Evolutionary conservation across 1,140 invertebrate genomes (phyloP).

Genomic region (Drosophila yakuba): DNA sequence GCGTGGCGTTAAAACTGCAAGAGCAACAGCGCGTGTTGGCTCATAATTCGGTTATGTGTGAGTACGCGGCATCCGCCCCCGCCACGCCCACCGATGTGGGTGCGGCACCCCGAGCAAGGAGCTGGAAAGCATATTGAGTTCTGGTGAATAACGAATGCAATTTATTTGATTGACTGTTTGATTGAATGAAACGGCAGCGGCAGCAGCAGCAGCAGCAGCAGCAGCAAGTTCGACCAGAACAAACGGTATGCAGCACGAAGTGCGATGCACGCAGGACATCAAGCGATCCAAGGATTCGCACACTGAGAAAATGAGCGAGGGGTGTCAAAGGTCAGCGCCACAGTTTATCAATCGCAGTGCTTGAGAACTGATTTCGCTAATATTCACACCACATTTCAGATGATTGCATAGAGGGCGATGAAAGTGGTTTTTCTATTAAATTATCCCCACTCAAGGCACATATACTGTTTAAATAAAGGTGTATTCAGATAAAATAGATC

Average conservation of each 20-base stretch:
- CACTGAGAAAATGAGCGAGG: not conserved
- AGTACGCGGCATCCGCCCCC: constrained; percentile 6
- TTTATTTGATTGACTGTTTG: constrained; percentile 80
- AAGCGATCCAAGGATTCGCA: constrained; percentile 11
- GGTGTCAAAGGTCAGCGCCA: not conserved
- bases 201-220: constrained; percentile 9
- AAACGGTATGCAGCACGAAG: constrained; percentile 31
- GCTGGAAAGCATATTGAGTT: constrained; percentile 68
- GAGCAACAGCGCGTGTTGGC: constrained; percentile 48
- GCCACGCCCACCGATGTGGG: not conserved
- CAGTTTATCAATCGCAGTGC: not conserved
- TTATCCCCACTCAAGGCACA: no score
- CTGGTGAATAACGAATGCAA: constrained; percentile 74
- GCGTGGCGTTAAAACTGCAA: constrained; percentile 52
- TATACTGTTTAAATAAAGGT: no score
- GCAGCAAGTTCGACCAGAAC: constrained; percentile 19
- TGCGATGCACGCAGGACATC: constrained; percentile 5
- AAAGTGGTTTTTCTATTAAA: no score
- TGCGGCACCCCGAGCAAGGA: not conserved
- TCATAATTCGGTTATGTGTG: constrained; percentile 73
- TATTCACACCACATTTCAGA: not conserved
- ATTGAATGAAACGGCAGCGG: constrained; percentile 62
- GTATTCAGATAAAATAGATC: no score
- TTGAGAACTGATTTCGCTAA: not conserved
- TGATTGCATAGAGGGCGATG: not conserved